A percentile compares a stretch with the other conserved stretches of the same genome.
Conservation (phyloP, 1,140 invertebrate species). For the Heliconius hewitsoni region DNA sequence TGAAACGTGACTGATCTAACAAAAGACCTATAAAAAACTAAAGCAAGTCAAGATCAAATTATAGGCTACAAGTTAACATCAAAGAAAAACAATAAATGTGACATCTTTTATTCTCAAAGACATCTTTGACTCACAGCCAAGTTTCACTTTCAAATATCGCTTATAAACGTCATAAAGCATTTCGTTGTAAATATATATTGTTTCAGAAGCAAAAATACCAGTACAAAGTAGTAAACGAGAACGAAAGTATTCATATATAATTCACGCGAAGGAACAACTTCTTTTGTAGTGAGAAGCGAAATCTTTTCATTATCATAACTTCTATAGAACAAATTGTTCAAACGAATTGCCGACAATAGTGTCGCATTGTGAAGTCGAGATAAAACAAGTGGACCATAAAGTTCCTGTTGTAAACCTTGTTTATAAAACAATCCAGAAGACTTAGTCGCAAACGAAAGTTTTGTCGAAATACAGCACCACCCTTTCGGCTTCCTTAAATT, state of each 20-base stretch:
- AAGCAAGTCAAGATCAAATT: constrained; percentile 29
- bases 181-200: constrained; percentile 47
- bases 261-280: constrained; percentile 43
- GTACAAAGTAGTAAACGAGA: constrained; percentile 47
- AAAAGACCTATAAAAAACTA: constrained; percentile 14
- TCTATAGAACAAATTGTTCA: constrained; percentile 61
- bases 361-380: constrained; percentile 53
- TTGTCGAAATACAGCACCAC: constrained; percentile 64
- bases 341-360: constrained; percentile 61
- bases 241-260: constrained; percentile 52
- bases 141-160: constrained; percentile 56
- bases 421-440: constrained; percentile 75
- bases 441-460: constrained; percentile 70
- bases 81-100: constrained; percentile 36
- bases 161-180: constrained; percentile 46
- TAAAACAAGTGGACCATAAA: constrained; percentile 75
- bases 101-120: constrained; percentile 44
- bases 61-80: constrained; percentile 35
- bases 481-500: constrained; percentile 78
- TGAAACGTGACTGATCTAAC: neutral
- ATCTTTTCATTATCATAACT: constrained; percentile 53
- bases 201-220: constrained; percentile 41
- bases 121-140: constrained; percentile 49
- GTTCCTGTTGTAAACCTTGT: constrained; percentile 74
- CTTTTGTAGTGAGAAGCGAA: constrained; percentile 56